Evolutionary conservation across 2,888 invertebrate genomes (phyloP).

Genomic region (Vesta saturnalis): DNA sequence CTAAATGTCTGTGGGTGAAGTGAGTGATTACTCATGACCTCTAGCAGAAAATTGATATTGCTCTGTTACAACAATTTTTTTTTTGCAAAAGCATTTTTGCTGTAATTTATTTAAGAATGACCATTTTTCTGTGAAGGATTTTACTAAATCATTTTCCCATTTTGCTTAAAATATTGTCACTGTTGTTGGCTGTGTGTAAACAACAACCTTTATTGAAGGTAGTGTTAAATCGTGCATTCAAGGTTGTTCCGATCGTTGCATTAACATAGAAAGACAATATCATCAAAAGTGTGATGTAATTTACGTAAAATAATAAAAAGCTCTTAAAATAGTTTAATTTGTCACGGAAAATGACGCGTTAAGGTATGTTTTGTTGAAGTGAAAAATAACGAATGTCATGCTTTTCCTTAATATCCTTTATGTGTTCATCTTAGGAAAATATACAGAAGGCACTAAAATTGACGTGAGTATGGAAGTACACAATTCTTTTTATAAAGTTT

Average conservation of each 20-base stretch:
- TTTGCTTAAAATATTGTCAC: conserved; percentile 13
- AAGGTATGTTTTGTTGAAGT: not conserved
- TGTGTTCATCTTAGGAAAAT: not conserved
- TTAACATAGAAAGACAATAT: not conserved
- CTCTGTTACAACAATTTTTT: too few species aligned
- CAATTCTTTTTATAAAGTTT: not conserved
- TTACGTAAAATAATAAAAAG: not conserved
- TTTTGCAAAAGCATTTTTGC: too few species aligned
- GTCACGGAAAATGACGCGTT: too few species aligned
- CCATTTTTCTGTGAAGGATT: too few species aligned
- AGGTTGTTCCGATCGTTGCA: not conserved
- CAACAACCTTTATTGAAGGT: not conserved
- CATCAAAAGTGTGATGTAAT: not conserved
- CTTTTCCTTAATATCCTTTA: not conserved
- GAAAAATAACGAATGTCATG: not conserved
- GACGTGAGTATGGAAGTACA: not conserved
- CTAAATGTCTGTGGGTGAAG: too few species aligned
- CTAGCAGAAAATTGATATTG: too few species aligned
- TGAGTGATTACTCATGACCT: too few species aligned
- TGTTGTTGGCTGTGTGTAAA: not conserved
- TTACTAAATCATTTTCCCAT: conserved; percentile 10
- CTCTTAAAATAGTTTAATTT: not conserved
- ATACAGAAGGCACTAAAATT: not conserved
- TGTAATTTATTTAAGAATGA: too few species aligned
- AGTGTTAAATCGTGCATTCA: not conserved